Percentiles rank a stretch among this genome's conserved stretches.
These are phyloP conservation scores for Enchytraeus crypticus DNA, from an alignment of 2,888 invertebrate species.

Conservation along the genomic window DNA sequence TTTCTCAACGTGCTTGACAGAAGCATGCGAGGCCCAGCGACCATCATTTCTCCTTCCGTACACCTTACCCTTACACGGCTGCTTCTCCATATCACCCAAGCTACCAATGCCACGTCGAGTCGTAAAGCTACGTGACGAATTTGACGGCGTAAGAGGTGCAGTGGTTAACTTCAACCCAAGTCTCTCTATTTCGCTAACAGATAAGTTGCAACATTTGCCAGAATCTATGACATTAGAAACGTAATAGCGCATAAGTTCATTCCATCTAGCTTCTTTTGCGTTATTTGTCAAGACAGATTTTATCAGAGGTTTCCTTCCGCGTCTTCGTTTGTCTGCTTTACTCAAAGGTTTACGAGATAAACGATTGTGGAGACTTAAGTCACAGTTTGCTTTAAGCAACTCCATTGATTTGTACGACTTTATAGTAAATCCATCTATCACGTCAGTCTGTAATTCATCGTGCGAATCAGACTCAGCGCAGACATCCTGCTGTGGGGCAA, in stretches of 20 bases:
- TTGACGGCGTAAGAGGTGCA: neutral
- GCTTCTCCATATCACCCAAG: constrained; percentile 5
- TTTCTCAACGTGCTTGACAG: constrained; percentile 5
- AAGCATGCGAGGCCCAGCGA: constrained; percentile 6
- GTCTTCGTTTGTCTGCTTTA: too few species aligned
- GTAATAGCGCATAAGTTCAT: too few species aligned
- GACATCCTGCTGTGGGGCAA: too few species aligned
- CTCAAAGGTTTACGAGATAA: too few species aligned
- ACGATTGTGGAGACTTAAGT: too few species aligned
- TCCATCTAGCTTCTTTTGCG: too few species aligned
- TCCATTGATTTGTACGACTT: neutral
- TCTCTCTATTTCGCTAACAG: too few species aligned
- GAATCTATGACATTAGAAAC: too few species aligned
- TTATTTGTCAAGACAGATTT: too few species aligned
- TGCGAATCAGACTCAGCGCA: neutral
- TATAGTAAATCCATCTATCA: neutral
- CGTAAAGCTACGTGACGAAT: neutral
- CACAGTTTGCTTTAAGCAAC: neutral
- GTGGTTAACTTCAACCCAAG: too few species aligned
- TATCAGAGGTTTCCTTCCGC: too few species aligned
- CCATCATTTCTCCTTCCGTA: constrained; percentile 9
- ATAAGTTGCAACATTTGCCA: too few species aligned
- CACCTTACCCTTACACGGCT: constrained; percentile 10
- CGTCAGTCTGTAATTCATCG: neutral
- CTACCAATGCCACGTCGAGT: constrained; percentile 1